Evolutionary conservation across 2,888 invertebrate species (phyloP), one percentile per base, ranked within the genome.

Genomic region (Heteromyza rotundicornis): DNA sequence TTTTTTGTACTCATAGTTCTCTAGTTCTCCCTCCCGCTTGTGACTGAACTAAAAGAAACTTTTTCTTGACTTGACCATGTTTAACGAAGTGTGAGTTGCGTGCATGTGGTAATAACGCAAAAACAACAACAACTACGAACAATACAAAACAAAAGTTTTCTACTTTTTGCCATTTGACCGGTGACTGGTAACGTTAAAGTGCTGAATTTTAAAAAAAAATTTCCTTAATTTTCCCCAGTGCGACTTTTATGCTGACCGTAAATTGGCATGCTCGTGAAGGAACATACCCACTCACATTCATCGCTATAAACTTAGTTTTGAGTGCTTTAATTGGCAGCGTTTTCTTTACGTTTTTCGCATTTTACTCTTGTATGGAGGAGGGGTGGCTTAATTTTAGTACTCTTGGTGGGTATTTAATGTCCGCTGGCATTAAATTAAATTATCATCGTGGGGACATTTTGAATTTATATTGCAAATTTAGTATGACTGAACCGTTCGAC

Each of bases 11-110:
- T 32, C 7, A 8, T 32, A 8, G 32, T 5, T 32, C 32, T 32
- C 12, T 32, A 12, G 5, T 32, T 32, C 12, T 32, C 7, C 32
- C 12, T 32, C 12, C 12, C 7, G 32, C 32, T 32, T 32, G 5
- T 32, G 32, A 8, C 7, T 32, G 5, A n/a, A n/a, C n/a, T n/a
- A n/a, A n/a, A n/a, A n/a, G n/a, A n/a, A n/a, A 8, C 12, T 32
- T 32, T 32, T 32, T 32, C 12, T 32, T 32, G 5, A 12, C 32
- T 12, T 32, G 32, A n/a, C 40, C 40, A n/a, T 40, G 40, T n/a
- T 40, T 40, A 40, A 40, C 40, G 40, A 40, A 40, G 40, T 40
- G 40, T 40, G n/a, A 40, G n/a, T 40, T 40, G 40, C 40, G 40
- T 40, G 40, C n/a, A n/a, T 40, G 40, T 40, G 40, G 40, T n/a